Conservation (phyloP, 2,888 invertebrate genomes). For the Gordius sp. region DNA sequence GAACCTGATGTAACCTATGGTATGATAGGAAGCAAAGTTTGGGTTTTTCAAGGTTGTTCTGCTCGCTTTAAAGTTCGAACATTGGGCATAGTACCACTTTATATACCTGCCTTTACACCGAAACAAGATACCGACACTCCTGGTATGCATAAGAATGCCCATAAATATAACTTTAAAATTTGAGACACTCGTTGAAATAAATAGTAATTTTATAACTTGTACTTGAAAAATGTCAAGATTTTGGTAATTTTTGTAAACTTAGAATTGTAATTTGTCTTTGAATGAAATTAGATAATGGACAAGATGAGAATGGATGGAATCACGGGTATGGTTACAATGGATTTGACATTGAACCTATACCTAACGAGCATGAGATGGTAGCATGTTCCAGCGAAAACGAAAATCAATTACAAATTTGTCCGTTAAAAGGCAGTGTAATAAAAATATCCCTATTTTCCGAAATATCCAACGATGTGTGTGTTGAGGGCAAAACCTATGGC, state of each 20-base stretch:
- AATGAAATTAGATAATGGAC: too few species aligned
- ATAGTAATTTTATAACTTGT: too few species aligned
- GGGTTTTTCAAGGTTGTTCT: conserved; percentile 10
- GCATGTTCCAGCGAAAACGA: not conserved
- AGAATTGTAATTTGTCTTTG: too few species aligned
- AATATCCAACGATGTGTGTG: not conserved
- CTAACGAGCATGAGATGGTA: not conserved
- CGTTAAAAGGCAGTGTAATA: not conserved
- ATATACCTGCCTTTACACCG: not conserved
- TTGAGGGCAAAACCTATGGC: conserved; percentile 4
- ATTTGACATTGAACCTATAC: not conserved
- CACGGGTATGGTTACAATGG: too few species aligned
- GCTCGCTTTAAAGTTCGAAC: not conserved
- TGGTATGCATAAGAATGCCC: too few species aligned
- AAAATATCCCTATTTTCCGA: not conserved
- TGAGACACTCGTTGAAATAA: too few species aligned
- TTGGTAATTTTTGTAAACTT: too few species aligned
- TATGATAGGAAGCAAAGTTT: conserved; percentile 12
- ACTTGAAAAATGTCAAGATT: too few species aligned
- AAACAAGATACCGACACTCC: too few species aligned
- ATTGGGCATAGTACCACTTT: not conserved
- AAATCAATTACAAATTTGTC: not conserved
- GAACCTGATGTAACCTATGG: not conserved
- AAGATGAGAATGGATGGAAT: too few species aligned
- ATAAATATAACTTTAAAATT: too few species aligned